Conservation (phyloP, 1,140 invertebrate species). For the Cydia amplana region DNA sequence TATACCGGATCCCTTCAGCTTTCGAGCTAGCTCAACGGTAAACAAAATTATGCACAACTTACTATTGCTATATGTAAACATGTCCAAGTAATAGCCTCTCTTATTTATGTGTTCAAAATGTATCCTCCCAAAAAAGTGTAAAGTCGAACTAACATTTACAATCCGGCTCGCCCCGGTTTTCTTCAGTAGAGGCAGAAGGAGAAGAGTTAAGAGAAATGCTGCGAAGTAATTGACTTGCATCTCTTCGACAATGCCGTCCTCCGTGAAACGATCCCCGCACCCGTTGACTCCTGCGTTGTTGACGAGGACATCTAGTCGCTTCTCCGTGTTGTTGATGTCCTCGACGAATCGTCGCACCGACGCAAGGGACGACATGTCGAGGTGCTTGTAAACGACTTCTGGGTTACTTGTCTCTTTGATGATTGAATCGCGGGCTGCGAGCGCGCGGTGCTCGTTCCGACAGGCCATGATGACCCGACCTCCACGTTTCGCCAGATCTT, state of each 20-base stretch:
- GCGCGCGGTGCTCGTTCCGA: constrained; percentile 80
- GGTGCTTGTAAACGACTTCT: constrained; percentile 65
- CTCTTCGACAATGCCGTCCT: constrained; percentile 88
- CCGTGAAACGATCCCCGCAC: constrained; percentile 66
- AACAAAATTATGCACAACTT: constrained; percentile 87
- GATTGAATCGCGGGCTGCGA: constrained; percentile 62
- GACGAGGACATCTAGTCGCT: constrained; percentile 86
- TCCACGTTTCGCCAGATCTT: constrained; percentile 84
- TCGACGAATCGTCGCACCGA: constrained; percentile 85
- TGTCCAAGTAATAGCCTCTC: constrained; percentile 80
- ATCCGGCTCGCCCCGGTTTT: constrained; percentile 83
- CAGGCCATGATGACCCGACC: constrained; percentile 91
- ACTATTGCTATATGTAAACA: constrained; percentile 82
- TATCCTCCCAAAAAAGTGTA: constrained; percentile 80
- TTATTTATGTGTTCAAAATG: constrained; percentile 83
- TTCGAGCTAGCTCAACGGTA: constrained; percentile 81
- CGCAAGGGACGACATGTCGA: constrained; percentile 87
- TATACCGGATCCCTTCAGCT: constrained; percentile 80
- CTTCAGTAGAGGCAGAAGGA: constrained; percentile 85
- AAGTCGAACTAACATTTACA: constrained; percentile 84
- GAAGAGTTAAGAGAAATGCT: constrained; percentile 87
- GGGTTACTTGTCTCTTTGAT: constrained; percentile 62
- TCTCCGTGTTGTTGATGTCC: constrained; percentile 81
- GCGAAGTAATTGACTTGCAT: constrained; percentile 93
- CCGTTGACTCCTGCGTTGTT: constrained; percentile 85